A percentile compares a stretch with the other conserved stretches of the same genome.
These are phyloP conservation scores for Trinectes maculatus DNA, from an alignment of 2,113 vertebrate species.

Conservation along the genomic window DNA sequence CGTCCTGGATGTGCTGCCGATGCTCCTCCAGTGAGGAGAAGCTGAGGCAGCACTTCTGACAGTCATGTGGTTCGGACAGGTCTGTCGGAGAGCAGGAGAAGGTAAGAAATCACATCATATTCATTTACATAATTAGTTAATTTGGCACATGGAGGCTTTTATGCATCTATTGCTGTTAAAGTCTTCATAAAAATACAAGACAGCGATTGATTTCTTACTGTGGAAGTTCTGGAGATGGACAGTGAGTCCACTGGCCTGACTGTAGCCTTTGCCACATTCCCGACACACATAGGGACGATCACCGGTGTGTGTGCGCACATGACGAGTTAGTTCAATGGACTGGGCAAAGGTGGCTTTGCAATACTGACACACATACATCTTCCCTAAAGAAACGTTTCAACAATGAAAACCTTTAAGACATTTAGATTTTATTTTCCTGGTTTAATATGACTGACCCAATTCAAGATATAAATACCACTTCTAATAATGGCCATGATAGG, in stretches of 20 bases:
- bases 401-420: no score
- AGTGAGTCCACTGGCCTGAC: constrained; percentile 90
- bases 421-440: no score
- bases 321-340: constrained; percentile 89
- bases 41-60: constrained; percentile 90
- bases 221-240: constrained; percentile 90
- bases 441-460: not conserved
- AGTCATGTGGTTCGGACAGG: constrained; percentile 87
- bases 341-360: constrained; percentile 90
- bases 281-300: constrained; percentile 90
- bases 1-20: constrained; percentile 84
- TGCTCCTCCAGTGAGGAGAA: constrained; percentile 89
- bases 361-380: constrained; percentile 92
- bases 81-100: constrained; percentile 69
- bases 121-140: no score
- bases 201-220: constrained; percentile 75
- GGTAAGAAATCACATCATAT: not conserved
- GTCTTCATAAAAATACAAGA: not conserved
- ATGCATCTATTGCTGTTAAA: no score
- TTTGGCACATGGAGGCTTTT: no score
- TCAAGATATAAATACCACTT: not conserved
- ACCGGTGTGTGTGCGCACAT: constrained; percentile 89
- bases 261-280: constrained; percentile 91
- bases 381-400: constrained; percentile 76
- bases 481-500: not conserved